A percentile compares a stretch with the other conserved stretches of the same genome.
phyloP scores from a whole-genome alignment of 2,797 vertebrate species.

The Masticophis lateralis region DNA sequence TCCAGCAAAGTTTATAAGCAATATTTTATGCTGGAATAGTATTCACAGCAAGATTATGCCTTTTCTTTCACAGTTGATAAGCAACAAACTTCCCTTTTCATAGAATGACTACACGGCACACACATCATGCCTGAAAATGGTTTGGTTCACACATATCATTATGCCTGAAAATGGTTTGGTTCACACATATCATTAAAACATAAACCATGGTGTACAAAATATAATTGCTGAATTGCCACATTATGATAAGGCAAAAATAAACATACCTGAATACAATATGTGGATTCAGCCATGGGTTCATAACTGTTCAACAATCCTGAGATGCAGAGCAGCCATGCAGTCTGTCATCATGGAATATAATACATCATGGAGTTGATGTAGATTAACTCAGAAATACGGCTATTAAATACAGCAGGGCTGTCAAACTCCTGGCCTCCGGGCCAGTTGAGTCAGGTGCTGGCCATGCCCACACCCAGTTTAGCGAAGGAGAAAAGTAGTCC shows the following conservation, averaged over 20 bases:
- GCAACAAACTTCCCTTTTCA: background rate
- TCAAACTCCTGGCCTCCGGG: no score
- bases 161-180: background rate
- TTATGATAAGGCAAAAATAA: background rate
- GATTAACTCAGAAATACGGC: background rate
- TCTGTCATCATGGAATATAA: background rate
- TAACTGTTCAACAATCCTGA: background rate
- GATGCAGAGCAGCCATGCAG: background rate
- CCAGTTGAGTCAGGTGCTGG: no score
- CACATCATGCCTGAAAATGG: background rate
- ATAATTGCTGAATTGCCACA: background rate
- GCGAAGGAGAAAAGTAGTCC: no score
- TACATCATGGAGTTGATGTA: background rate
- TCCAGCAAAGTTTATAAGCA: background rate
- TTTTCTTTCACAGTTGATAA: background rate
- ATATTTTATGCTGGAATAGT: background rate
- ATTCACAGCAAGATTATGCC: background rate
- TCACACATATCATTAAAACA: background rate
- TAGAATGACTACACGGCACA: background rate
- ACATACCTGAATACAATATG: background rate
- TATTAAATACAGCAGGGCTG: background rate
- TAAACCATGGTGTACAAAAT: background rate
- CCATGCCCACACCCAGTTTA: no score
- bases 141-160: background rate
- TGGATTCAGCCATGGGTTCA: background rate